Evolutionary conservation across 2,888 invertebrate genomes (phyloP).

Genomic region (Drosophila maculinotata): DNA sequence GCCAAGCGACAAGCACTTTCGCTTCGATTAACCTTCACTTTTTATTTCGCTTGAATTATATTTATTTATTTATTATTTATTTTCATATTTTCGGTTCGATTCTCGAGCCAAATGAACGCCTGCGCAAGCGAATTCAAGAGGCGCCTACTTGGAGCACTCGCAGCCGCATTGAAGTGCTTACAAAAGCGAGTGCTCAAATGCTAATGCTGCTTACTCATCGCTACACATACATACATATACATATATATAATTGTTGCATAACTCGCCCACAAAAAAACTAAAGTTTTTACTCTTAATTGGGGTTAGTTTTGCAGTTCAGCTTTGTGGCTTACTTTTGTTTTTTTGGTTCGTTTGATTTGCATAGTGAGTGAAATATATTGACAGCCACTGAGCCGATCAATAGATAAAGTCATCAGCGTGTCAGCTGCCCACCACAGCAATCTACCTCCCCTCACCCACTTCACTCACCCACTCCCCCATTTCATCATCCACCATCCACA

Average conservation of each 20-base stretch:
- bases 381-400: conserved; percentile 35
- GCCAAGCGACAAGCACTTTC: conserved; percentile 50
- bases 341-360: conserved; percentile 37
- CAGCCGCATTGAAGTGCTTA: conserved; percentile 44
- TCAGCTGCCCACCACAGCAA: conserved; percentile 9
- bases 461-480: too few species aligned
- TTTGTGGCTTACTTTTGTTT: conserved; percentile 2
- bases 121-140: conserved; percentile 38
- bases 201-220: conserved; percentile 51
- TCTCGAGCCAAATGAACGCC: conserved; percentile 54
- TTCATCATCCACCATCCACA: not conserved
- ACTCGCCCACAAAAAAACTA: conserved; percentile 37
- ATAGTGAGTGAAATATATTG: conserved; percentile 48
- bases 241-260: conserved; percentile 42
- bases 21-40: conserved; percentile 77
- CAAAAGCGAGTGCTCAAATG: conserved; percentile 43
- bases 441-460: not conserved
- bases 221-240: not conserved
- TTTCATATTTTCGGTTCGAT: conserved; percentile 32
- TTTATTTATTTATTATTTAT: conserved; percentile 17
- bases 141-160: conserved; percentile 54
- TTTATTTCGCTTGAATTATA: conserved; percentile 16
- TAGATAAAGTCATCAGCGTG: conserved; percentile 50
- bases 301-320: conserved; percentile 51
- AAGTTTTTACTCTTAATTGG: conserved; percentile 44